phyloP scores from a whole-genome alignment of 2,797 vertebrate species.

The Sphenopsis melanotis region DNA sequence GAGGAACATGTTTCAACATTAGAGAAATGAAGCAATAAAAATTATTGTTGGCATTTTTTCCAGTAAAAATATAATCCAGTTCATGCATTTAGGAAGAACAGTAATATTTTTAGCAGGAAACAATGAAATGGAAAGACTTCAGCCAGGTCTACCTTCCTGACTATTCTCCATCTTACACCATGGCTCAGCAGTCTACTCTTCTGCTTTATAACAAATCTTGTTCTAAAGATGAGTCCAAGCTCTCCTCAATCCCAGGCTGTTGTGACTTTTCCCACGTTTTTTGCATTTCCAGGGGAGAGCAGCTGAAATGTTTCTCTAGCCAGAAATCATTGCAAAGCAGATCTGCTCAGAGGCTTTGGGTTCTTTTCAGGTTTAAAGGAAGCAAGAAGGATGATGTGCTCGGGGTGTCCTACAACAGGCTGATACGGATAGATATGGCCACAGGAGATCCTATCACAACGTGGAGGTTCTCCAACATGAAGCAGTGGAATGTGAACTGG shows the following conservation, averaged over 20 bases:
- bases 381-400: conserved; percentile 94
- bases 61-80: background rate
- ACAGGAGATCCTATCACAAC: conserved; percentile 90
- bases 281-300: background rate
- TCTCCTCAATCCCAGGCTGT: background rate
- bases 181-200: background rate
- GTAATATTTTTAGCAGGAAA: background rate
- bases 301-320: background rate
- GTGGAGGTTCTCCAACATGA: conserved; percentile 97
- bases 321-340: background rate
- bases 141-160: background rate
- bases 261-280: background rate
- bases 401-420: conserved; percentile 94
- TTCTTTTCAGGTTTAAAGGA: conserved; percentile 86
- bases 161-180: background rate
- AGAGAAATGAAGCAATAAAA: background rate
- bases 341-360: background rate
- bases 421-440: conserved; percentile 92
- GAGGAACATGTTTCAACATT: background rate
- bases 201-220: background rate
- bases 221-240: background rate
- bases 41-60: background rate
- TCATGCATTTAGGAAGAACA: background rate
- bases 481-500: conserved; percentile 99
- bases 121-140: background rate